Evolutionary conservation across 2,888 invertebrate genomes (phyloP), one percentile per base, ranked within the genome.

Genomic region (Leptopterna dolabrata): DNA sequence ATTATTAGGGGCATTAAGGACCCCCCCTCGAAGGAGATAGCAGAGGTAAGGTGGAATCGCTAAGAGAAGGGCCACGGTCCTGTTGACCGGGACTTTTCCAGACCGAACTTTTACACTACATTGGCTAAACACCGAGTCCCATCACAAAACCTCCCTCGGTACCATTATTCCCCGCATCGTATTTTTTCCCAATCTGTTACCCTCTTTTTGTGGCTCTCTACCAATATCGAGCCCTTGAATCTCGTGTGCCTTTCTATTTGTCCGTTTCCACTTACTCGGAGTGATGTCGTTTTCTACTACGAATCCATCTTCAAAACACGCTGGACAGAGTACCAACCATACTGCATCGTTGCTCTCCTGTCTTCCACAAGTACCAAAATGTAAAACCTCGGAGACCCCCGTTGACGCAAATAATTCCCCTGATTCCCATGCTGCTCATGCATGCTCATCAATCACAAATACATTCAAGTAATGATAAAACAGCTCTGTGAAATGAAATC

Each of bases 21-120:
- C 16, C n/a, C 73, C n/a, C 36, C n/a, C 30, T 16, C 36, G n/a
- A n/a, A 30, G 73, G 73, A 73, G 73, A 73, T 73, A 73, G 73
- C 27, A 24, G 63, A 63, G 63, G 24, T 63, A 63, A 63, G 63
- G 63, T 63, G 63, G 63, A 24, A 63, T 63, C 63, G 63, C 63
- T 63, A 63, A 73, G 73, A 73, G 41, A 73, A 73, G 73, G 30
- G 73, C 73, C 29, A 73, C 14, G 36, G 36, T 16, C 30, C n/a
- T 41, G 36, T 73, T 30, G 41, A 73, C 36, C 73, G n/a, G 73
- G 73, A 73, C 73, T 73, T 73, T 73, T 41, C 73, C 36, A 27
- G 29, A 41, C 73, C 30, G 36, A 73, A 73, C 73, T 73, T 73
- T 73, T 73, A 73, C 73, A 73, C 73, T 73, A 73, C 73, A 73